Evolutionary conservation across 2,888 invertebrate genomes (phyloP).

Genomic region (Tachina lurida): DNA sequence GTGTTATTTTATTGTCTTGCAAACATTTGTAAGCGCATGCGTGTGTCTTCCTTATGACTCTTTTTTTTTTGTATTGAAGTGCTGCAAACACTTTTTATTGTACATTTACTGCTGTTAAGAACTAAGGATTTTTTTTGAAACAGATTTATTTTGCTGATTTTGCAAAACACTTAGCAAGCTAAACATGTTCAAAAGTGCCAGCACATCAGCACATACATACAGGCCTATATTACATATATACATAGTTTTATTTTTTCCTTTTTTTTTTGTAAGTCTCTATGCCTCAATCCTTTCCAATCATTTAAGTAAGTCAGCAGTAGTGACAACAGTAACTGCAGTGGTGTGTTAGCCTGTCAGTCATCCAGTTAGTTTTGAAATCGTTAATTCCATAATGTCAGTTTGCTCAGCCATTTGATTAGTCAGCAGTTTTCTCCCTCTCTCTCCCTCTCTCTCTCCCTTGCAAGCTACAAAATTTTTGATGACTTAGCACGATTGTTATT

Average conservation of each 20-base stretch:
- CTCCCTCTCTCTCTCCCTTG: background rate
- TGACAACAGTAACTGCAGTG: background rate
- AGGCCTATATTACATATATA: too few species aligned
- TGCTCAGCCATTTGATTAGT: constrained; percentile 22
- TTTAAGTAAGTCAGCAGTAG: constrained; percentile 5
- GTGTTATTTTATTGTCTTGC: background rate
- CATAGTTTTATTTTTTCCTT: background rate
- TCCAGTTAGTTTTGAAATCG: constrained; percentile 7
- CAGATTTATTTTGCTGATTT: constrained; percentile 28
- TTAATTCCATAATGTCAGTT: constrained; percentile 34
- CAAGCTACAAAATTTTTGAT: constrained; percentile 12
- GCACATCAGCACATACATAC: too few species aligned
- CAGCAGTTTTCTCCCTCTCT: constrained; percentile 35
- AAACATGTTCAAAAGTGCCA: constrained; percentile 1
- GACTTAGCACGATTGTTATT: constrained; percentile 27
- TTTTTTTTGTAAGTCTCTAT: background rate
- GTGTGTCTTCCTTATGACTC: background rate
- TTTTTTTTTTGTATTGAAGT: background rate
- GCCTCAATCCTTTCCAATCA: background rate
- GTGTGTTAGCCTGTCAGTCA: constrained; percentile 1
- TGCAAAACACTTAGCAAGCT: constrained; percentile 6
- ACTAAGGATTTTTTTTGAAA: background rate
- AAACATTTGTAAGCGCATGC: background rate
- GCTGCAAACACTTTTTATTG: background rate
- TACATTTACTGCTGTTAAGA: background rate